Evolutionary conservation across 2,888 invertebrate species (phyloP), one percentile per base, ranked within the genome.

Genomic region (Urechis unicinctus): DNA sequence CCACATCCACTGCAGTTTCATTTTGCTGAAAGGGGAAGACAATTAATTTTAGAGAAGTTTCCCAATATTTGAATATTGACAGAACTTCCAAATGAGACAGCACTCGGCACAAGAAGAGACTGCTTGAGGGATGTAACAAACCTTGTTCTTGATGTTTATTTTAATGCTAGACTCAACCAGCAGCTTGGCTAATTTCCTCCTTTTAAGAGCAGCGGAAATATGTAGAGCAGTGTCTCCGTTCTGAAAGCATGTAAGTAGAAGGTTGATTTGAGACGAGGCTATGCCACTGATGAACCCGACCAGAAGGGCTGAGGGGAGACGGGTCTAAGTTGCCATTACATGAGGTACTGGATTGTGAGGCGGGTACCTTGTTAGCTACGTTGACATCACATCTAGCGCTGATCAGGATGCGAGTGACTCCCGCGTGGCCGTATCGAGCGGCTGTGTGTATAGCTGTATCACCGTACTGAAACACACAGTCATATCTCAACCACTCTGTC

Each of bases 201-300:
- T 82, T 4, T 92, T 92, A 89, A 95, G 91, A 1, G 94, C 94
- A 6, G 92, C 88, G 0, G 93, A 87, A 68, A 96, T 93, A 78
- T 96, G 95, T 17, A 96, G 81, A 0, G 92, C 88, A 0, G 93
- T 92, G 80, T 96, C 95, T 0, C 93, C 93, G 80, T 96, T 96
- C 83, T 76, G 66, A 62, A 56, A 66, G 50, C 26, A 24, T 44
- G 22, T 36, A 29, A 13, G 6, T 17, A 48, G 2, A 26, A 26
- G 2, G 6, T 21, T 13, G 48, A 26, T 25, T 9, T 25, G 28
- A 48, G 6, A n/a, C n/a, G n/a, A n/a, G n/a, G n/a, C n/a, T n/a
- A n/a, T n/a, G n/a, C n/a, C n/a, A n/a, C n/a, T n/a, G n/a, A n/a
- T n/a, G n/a, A n/a, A n/a, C n/a, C n/a, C n/a, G n/a, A n/a, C n/a